Evolutionary conservation across 2,888 invertebrate species (phyloP), one percentile per base, ranked within the genome.

Genomic region (Yponomeuta malinellus): DNA sequence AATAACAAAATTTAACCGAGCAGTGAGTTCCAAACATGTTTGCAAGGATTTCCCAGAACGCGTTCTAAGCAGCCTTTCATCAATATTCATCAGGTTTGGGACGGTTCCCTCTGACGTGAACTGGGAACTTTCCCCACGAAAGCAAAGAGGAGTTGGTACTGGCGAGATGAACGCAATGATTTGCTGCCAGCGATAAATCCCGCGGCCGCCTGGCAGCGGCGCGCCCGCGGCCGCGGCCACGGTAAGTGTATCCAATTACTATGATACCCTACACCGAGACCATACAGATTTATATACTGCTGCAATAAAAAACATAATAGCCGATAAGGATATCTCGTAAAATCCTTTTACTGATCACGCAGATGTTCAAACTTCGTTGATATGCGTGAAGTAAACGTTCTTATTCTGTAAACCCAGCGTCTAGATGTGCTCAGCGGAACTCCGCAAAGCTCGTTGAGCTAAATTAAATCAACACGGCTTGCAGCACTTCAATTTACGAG

Each of bases 211-310:
- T 83, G 84, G 82, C 83, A 83, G 86, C 81, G 83, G 81, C 81
- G 80, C 80, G 88, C 87, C 88, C 80, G 83, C 81, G 87, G 89
- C 88, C 77, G 64, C 71, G 37, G 79, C 81, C 83, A 80, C 83
- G 84, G 83, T 87, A 88, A 88, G 86, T 87, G 87, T 88, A 88
- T 88, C 89, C 89, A 89, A 89, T 90, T 89, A 90, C 83, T 78
- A 82, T 78, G 83, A 86, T 84, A 83, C 84, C 81, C 79, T 81
- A 84, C 81, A 81, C 82, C 80, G 81, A 78, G 80, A 81, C 79
- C 79, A 80, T 80, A 81, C 79, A 79, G 78, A 68, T 10, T n/a
- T 33, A 67, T 33, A 37, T 67, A 64, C 29, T 64, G 29, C 64
- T 23, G 29, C 29, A 64, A 64, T 64, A 64, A 64, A 64, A 64